Evolutionary conservation across 1,140 invertebrate genomes (phyloP).

Genomic region (Macrosteles quadrilineatus): DNA sequence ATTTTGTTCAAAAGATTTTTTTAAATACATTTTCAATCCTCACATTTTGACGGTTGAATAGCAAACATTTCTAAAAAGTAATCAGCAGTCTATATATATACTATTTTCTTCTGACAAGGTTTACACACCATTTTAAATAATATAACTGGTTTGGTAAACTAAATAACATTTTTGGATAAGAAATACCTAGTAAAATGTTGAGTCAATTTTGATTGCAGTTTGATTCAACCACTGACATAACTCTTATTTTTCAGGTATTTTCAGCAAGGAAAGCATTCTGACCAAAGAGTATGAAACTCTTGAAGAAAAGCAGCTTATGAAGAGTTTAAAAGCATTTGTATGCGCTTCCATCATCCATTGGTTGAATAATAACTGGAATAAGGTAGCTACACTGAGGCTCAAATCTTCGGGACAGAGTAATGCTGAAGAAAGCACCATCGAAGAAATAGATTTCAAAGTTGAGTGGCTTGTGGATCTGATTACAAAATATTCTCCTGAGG

Average conservation of each 20-base stretch:
- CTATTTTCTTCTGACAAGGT: no score
- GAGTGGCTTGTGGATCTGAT: background rate
- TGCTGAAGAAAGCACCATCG: background rate
- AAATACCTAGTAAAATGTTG: no score
- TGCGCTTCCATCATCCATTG: background rate
- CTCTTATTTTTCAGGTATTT: background rate
- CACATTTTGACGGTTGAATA: no score
- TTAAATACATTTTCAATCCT: no score
- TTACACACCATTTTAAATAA: no score
- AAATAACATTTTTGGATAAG: no score
- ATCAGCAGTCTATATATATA: no score
- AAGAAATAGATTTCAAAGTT: background rate
- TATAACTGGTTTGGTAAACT: no score
- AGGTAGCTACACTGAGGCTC: background rate
- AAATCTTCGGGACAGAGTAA: background rate
- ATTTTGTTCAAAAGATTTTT: no score
- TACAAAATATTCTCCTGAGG: background rate
- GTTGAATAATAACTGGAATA: background rate
- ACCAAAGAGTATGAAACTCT: background rate
- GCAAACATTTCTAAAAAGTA: no score
- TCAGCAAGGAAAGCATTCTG: background rate
- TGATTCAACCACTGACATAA: no score
- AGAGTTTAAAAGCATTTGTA: slow-evolving; percentile 12
- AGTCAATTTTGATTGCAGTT: no score
- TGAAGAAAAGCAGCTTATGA: background rate